These are phyloP conservation scores for Piezodorus guildinii DNA, from an alignment of 1,140 invertebrate species.

Conservation along the genomic window DNA sequence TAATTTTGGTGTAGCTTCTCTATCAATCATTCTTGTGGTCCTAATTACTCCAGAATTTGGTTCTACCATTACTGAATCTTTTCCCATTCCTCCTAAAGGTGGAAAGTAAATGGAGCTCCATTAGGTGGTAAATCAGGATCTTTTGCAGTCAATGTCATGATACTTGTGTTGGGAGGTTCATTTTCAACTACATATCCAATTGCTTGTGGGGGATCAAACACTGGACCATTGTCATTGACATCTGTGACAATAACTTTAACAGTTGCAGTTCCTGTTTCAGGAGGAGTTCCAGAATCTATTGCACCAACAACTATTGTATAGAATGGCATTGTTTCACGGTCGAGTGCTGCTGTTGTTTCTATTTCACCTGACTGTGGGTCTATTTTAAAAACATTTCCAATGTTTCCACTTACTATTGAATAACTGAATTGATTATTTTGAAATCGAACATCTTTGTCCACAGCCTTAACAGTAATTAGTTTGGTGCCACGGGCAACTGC, in stretches of 20 bases:
- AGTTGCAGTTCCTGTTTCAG: constrained; percentile 68
- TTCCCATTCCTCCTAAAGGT: constrained; percentile 64
- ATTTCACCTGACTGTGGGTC: constrained; percentile 74
- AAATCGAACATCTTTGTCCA: constrained; percentile 81
- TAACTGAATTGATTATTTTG: constrained; percentile 89
- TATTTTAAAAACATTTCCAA: constrained; percentile 74
- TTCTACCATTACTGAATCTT: constrained; percentile 62
- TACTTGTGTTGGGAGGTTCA: constrained; percentile 67
- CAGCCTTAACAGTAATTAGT: constrained; percentile 67
- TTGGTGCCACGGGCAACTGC: constrained; percentile 55
- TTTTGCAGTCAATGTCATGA: constrained; percentile 71
- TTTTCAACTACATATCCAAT: constrained; percentile 76
- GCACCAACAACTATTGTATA: constrained; percentile 80
- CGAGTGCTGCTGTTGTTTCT: constrained; percentile 59
- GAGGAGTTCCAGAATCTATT: constrained; percentile 75
- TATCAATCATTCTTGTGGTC: constrained; percentile 66
- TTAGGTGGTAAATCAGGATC: constrained; percentile 88
- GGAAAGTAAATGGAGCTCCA: constrained; percentile 78
- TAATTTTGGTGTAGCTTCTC: constrained; percentile 63
- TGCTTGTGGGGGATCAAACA: constrained; percentile 58
- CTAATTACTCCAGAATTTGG: constrained; percentile 65
- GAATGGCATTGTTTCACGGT: constrained; percentile 63
- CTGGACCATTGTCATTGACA: constrained; percentile 87
- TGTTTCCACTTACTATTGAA: constrained; percentile 75
- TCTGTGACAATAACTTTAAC: constrained; percentile 68